Conservation (phyloP, 1,140 invertebrate genomes). For the Pseudomyrmex sp. region DNA sequence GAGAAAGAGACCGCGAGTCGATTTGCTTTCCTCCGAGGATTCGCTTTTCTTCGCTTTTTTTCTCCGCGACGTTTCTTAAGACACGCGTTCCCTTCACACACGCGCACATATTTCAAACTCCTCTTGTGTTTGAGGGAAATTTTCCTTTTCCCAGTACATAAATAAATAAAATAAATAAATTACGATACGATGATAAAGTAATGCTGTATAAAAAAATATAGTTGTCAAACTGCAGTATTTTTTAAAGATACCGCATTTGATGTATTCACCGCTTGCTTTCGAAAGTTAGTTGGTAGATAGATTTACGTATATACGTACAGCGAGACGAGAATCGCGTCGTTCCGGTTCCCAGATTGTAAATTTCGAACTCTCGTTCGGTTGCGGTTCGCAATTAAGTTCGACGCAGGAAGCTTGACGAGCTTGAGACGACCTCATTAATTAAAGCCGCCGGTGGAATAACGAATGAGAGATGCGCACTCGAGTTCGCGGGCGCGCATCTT, state of each 20-base stretch:
- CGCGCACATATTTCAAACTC: too few species aligned
- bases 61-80: slow-evolving; percentile 1
- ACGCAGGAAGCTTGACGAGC: not conserved
- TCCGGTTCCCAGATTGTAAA: not conserved
- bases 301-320: not conserved
- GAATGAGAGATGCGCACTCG: not conserved
- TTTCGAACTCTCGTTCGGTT: not conserved
- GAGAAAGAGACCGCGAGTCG: not conserved
- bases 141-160: too few species aligned
- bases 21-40: not conserved
- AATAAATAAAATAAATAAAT: too few species aligned
- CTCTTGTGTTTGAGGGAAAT: too few species aligned
- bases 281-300: not conserved
- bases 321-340: not conserved
- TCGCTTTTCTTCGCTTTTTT: slow-evolving; percentile 48
- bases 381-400: slow-evolving; percentile 26
- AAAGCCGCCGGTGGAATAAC: slow-evolving; percentile 5
- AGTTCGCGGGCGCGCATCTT: not conserved
- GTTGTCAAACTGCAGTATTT: too few species aligned
- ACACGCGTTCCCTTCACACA: not conserved
- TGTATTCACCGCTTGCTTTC: not conserved
- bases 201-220: too few species aligned
- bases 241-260: not conserved
- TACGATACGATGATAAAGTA: too few species aligned
- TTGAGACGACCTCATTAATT: slow-evolving; percentile 33